These are phyloP conservation scores for Yoshiicerus persimilis DNA, from an alignment of 1,140 invertebrate species.

Conservation along the genomic window DNA sequence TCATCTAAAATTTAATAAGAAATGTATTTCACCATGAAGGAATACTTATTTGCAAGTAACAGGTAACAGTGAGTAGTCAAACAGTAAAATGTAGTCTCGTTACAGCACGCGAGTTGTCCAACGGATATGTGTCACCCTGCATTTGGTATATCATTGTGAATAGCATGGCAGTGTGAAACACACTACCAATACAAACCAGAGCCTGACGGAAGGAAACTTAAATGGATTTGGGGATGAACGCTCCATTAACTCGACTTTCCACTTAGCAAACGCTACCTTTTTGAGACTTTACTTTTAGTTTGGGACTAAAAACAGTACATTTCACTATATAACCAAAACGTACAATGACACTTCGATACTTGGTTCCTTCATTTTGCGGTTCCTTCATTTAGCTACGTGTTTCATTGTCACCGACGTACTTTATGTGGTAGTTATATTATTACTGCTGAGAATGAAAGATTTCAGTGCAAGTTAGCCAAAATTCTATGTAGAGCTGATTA, in stretches of 20 bases:
- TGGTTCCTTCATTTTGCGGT: background rate
- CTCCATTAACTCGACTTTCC: constrained; percentile 37
- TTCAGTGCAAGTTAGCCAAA: background rate
- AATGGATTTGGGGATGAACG: constrained; percentile 28
- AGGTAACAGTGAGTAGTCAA: background rate
- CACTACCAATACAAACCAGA: background rate
- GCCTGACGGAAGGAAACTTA: background rate
- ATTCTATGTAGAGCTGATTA: background rate
- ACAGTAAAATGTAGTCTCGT: background rate
- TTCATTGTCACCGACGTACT: background rate
- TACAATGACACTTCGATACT: background rate
- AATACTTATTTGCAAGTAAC: no score
- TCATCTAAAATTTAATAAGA: no score
- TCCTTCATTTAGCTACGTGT: background rate
- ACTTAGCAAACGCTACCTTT: constrained; percentile 15
- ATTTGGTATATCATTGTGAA: background rate
- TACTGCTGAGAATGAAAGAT: background rate
- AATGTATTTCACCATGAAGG: no score
- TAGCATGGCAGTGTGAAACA: background rate
- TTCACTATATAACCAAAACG: background rate
- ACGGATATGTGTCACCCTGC: background rate
- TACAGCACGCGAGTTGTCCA: background rate
- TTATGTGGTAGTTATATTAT: background rate
- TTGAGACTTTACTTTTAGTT: background rate
- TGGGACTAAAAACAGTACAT: background rate